Percentiles rank a stretch among this genome's conserved stretches.
Evolutionary conservation across 64 coral and sea anemone species (phyloP).

Genomic region (Pachyseris speciosa): DNA sequence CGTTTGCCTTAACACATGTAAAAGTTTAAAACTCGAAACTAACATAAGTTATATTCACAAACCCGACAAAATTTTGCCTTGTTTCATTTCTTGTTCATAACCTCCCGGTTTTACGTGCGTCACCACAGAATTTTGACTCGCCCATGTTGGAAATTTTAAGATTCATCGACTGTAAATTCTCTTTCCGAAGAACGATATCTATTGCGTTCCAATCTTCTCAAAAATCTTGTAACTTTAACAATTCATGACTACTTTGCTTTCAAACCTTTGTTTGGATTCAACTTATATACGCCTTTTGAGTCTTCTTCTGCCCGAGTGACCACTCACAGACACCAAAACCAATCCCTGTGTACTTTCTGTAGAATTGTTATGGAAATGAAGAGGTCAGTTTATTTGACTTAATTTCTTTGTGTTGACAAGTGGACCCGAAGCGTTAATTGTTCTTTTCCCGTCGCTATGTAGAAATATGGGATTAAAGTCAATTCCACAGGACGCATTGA

Average conservation of each 20-base stretch:
- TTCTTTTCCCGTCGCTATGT: not conserved
- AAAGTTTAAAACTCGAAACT: too few relatives aligned
- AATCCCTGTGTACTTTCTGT: not conserved
- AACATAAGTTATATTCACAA: too few relatives aligned
- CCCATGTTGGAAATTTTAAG: too few relatives aligned
- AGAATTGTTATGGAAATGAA: slow-evolving; percentile 27
- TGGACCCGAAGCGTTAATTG: slow-evolving; percentile 16
- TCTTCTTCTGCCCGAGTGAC: not conserved
- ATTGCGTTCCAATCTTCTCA: not conserved
- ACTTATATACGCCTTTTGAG: not conserved
- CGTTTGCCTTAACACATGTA: too few relatives aligned
- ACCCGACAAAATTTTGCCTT: too few relatives aligned
- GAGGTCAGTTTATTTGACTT: slow-evolving; percentile 32
- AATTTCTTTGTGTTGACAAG: slow-evolving; percentile 16
- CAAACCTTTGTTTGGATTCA: not conserved
- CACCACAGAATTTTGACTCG: too few relatives aligned
- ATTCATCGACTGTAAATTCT: too few relatives aligned
- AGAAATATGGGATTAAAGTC: slow-evolving; percentile 22
- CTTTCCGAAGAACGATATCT: not conserved
- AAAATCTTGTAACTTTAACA: not conserved
- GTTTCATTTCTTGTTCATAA: too few relatives aligned
- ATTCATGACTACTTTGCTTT: not conserved
- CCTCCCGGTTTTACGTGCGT: too few relatives aligned
- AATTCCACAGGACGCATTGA: not conserved
- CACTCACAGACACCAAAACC: not conserved